Evolutionary conservation across 2,888 invertebrate genomes (phyloP).

Genomic region (Trachelus iudaicus): DNA sequence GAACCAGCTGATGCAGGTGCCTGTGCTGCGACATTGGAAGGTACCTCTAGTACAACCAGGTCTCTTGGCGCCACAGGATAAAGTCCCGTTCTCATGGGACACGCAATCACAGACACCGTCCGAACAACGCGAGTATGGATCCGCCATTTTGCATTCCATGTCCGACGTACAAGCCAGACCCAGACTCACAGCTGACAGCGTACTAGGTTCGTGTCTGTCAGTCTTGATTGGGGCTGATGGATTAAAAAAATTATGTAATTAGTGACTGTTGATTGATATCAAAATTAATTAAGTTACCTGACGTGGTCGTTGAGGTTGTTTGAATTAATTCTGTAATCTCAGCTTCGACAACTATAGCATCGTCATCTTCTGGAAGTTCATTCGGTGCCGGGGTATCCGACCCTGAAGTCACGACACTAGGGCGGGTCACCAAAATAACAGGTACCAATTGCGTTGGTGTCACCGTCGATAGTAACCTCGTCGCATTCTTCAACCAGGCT

Average conservation of each 20-base stretch:
- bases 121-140: slow-evolving; percentile 80
- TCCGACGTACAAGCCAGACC: slow-evolving; percentile 82
- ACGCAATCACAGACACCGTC: slow-evolving; percentile 84
- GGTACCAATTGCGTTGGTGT: slow-evolving; percentile 43
- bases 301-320: slow-evolving; percentile 37
- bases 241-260: slow-evolving; percentile 6
- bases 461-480: slow-evolving; percentile 46
- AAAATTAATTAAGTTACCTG: slow-evolving; percentile 23
- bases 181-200: slow-evolving; percentile 72
- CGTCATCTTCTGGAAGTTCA: slow-evolving; percentile 43
- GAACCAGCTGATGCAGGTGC: slow-evolving; percentile 91
- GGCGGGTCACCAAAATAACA: slow-evolving; percentile 47
- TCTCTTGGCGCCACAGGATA: slow-evolving; percentile 76
- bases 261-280: neutral
- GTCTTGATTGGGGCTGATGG: slow-evolving; percentile 50
- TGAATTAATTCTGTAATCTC: slow-evolving; percentile 43
- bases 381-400: slow-evolving; percentile 39
- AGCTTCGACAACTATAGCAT: slow-evolving; percentile 57
- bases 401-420: slow-evolving; percentile 36
- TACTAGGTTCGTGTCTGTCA: slow-evolving; percentile 54
- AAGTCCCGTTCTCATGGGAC: slow-evolving; percentile 68
- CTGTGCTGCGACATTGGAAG: slow-evolving; percentile 88
- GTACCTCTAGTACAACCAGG: slow-evolving; percentile 87
- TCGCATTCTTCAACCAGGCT: slow-evolving; percentile 59
- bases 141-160: slow-evolving; percentile 83